Conservation (phyloP, 2,888 invertebrate genomes). For the Hypomecis atomaria region DNA sequence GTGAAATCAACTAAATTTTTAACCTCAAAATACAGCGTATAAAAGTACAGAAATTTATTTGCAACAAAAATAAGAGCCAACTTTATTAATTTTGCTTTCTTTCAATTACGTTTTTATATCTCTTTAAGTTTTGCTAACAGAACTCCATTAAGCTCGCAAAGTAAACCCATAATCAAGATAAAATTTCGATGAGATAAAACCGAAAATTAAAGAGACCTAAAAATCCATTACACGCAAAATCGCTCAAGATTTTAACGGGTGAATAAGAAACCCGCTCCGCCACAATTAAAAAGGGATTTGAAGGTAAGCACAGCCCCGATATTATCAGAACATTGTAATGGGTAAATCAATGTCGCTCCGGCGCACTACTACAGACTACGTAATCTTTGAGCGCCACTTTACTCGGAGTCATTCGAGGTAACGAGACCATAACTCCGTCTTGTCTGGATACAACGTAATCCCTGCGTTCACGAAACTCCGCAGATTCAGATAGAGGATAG, state of each 20-base stretch:
- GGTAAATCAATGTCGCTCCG: constrained; percentile 52
- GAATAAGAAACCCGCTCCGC: constrained; percentile 37
- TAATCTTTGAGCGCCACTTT: constrained; percentile 63
- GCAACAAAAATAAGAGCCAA: too few relatives aligned
- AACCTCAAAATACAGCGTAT: too few relatives aligned
- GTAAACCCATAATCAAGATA: constrained; percentile 17
- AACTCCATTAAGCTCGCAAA: constrained; percentile 18
- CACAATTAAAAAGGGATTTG: constrained; percentile 46
- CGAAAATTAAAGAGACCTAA: constrained; percentile 19
- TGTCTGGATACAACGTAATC: constrained; percentile 75
- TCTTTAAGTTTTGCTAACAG: background rate
- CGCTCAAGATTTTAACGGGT: constrained; percentile 13
- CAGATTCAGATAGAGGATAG: constrained; percentile 76
- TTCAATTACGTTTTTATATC: background rate
- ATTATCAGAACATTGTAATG: constrained; percentile 58
- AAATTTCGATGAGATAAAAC: constrained; percentile 23
- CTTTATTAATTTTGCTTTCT: background rate
- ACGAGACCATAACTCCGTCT: constrained; percentile 77
- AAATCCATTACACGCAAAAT: constrained; percentile 21
- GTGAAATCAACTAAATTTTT: too few relatives aligned
- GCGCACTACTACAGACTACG: constrained; percentile 50
- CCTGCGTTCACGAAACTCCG: constrained; percentile 71
- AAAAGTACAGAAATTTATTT: too few relatives aligned
- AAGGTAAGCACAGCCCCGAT: constrained; percentile 44
- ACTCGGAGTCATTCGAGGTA: constrained; percentile 72